Conservation (phyloP, 2,888 invertebrate species). For the Lasius fuliginosus region DNA sequence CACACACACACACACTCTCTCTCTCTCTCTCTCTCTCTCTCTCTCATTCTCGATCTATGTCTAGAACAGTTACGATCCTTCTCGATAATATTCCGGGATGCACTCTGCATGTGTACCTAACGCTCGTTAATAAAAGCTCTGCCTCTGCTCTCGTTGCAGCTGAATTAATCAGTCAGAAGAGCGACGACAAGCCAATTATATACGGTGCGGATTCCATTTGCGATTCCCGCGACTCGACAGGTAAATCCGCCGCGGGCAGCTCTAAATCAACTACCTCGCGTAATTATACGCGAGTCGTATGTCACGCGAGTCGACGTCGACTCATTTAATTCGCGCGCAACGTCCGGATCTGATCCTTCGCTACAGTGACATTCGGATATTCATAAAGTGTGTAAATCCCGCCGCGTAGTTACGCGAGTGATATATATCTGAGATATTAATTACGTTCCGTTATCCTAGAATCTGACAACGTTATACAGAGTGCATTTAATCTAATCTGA, state of each 20-base stretch:
- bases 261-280: conserved; percentile 49
- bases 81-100: not conserved
- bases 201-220: conserved; percentile 29
- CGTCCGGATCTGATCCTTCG: conserved; percentile 33
- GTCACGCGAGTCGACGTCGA: conserved; percentile 17
- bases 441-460: conserved; percentile 42
- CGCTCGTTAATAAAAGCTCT: conserved; percentile 6
- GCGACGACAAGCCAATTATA: conserved; percentile 58
- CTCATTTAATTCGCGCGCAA: conserved; percentile 34
- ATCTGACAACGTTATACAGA: not conserved
- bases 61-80: not conserved
- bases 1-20: not conserved
- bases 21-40: not conserved
- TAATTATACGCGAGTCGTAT: conserved; percentile 42
- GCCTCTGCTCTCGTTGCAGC: not conserved
- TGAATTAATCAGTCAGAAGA: conserved; percentile 49
- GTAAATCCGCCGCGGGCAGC: conserved; percentile 34
- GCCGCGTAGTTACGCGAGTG: conserved; percentile 21
- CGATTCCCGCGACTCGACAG: conserved; percentile 50
- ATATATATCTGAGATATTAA: conserved; percentile 51
- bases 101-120: not conserved
- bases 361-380: conserved; percentile 3
- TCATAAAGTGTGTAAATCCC: conserved; percentile 7
- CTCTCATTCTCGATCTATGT: not conserved
- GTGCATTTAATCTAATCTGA: not conserved